phyloP scores from a whole-genome alignment of 2,113 vertebrate species.

The Eulemur rufifrons region DNA sequence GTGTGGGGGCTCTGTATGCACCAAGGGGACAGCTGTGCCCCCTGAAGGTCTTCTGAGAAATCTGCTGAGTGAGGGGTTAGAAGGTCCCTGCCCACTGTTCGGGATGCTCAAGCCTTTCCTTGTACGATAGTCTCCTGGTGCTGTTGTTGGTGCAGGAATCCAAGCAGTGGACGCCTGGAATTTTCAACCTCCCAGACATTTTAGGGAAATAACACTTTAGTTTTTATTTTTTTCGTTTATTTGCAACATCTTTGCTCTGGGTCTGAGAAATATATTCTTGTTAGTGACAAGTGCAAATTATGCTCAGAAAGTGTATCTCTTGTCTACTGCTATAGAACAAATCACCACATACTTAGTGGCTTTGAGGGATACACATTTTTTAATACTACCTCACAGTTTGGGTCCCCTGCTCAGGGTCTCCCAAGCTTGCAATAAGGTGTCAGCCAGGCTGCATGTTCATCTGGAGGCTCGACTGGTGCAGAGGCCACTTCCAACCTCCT shows the following conservation, averaged over 20 bases:
- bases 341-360: not conserved
- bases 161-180: not conserved
- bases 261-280: not conserved
- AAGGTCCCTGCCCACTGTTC: not conserved
- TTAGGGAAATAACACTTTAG: not conserved
- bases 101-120: not conserved
- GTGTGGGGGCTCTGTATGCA: too few species aligned
- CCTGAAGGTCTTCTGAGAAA: not conserved
- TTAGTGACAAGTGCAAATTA: not conserved
- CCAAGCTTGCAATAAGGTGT: not conserved
- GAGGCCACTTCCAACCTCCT: not conserved
- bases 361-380: not conserved
- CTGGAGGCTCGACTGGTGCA: not conserved
- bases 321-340: not conserved
- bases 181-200: not conserved
- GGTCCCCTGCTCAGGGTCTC: too few species aligned
- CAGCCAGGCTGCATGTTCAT: not conserved
- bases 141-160: too few species aligned
- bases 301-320: not conserved
- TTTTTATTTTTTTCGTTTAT: not conserved
- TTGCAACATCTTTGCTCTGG: not conserved
- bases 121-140: accelerated
- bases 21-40: not conserved
- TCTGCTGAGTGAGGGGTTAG: accelerated
- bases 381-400: not conserved